A percentile compares a stretch with the other conserved stretches of the same genome.
phyloP scores from a whole-genome alignment of 1,140 invertebrate species.

The Bombus ignitus region DNA sequence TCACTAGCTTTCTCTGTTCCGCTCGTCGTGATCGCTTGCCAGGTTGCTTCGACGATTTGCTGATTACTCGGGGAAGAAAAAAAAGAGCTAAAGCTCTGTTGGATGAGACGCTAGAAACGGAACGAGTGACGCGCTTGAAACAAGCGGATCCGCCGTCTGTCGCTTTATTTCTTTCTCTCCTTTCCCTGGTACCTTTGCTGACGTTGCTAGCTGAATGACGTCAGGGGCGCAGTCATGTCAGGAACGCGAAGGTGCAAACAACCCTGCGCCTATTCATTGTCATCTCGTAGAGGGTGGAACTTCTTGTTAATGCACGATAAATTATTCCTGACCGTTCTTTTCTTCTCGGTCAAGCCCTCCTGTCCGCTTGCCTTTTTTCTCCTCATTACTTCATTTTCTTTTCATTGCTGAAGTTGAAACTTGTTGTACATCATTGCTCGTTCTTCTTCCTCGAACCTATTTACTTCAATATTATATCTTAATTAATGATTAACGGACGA shows the following conservation, averaged over 20 bases:
- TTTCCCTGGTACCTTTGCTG: conserved; percentile 41
- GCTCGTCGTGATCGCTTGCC: conserved; percentile 61
- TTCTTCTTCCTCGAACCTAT: background rate
- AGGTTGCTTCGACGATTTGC: conserved; percentile 75
- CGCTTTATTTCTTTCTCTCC: conserved; percentile 7
- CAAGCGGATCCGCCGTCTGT: conserved; percentile 47
- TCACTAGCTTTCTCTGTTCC: conserved; percentile 1
- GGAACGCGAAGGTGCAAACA: conserved; percentile 34
- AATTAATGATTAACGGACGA: background rate
- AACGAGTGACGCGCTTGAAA: conserved; percentile 60
- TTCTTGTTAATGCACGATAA: conserved; percentile 27
- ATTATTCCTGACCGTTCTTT: conserved; percentile 26
- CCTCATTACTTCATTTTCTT: background rate
- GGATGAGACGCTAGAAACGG: conserved; percentile 30
- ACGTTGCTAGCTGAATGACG: conserved; percentile 50
- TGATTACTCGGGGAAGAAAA: conserved; percentile 71
- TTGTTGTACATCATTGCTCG: background rate
- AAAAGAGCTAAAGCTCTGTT: conserved; percentile 26
- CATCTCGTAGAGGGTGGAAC: background rate
- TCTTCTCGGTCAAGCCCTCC: background rate
- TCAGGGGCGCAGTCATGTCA: conserved; percentile 47
- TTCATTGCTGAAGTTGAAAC: background rate
- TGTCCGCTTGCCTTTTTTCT: background rate
- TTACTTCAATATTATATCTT: background rate
- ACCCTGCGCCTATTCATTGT: conserved; percentile 15